Evolutionary conservation across 2,888 invertebrate species (phyloP).

Genomic region (Torymus aiolomorphi): DNA sequence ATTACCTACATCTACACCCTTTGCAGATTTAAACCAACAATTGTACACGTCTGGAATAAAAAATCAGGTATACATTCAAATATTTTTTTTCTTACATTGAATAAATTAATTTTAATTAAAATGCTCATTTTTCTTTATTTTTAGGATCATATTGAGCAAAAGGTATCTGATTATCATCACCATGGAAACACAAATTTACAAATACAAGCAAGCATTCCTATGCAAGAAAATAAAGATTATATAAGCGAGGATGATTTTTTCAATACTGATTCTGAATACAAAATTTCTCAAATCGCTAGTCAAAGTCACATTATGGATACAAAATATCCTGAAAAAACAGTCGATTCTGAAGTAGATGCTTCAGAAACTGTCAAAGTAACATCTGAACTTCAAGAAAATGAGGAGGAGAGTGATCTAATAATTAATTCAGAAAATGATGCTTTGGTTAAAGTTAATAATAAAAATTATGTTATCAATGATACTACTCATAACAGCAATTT

Average conservation of each 20-base stretch:
- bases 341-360: slow-evolving; percentile 64
- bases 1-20: slow-evolving; percentile 5
- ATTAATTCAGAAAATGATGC: slow-evolving; percentile 22
- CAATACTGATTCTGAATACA: slow-evolving; percentile 13
- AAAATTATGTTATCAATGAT: slow-evolving; percentile 21
- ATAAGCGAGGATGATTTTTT: slow-evolving; percentile 5
- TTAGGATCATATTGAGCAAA: slow-evolving; percentile 17
- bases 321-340: slow-evolving; percentile 32
- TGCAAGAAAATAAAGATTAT: slow-evolving; percentile 25
- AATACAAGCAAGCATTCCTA: slow-evolving; percentile 14
- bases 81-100: not conserved
- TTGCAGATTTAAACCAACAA: slow-evolving; percentile 33
- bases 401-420: not conserved
- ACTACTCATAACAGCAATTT: not conserved
- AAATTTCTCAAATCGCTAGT: slow-evolving; percentile 17
- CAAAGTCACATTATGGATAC: not conserved
- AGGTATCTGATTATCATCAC: slow-evolving; percentile 27
- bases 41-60: not conserved
- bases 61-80: slow-evolving; percentile 20
- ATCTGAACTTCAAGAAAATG: slow-evolving; percentile 37
- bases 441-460: slow-evolving; percentile 9
- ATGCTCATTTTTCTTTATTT: slow-evolving; percentile 4
- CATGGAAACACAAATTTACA: slow-evolving; percentile 25
- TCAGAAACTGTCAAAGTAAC: slow-evolving; percentile 65
- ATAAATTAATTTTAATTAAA: not conserved